Evolutionary conservation across 2,888 invertebrate species (phyloP).

Genomic region (Sialis fuliginosa): DNA sequence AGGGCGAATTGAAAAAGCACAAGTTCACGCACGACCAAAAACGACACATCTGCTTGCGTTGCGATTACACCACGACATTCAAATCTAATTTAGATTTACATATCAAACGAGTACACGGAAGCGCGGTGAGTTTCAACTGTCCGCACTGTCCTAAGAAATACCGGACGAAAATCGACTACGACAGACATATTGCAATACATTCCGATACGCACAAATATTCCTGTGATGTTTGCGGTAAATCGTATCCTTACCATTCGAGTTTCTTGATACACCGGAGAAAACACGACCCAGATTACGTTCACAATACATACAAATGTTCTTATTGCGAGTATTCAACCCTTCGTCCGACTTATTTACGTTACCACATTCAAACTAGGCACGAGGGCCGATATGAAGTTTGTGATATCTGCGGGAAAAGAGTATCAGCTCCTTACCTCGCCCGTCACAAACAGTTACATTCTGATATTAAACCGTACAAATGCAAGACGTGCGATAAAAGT

Average conservation of each 20-base stretch:
- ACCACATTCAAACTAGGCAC: slow-evolving; percentile 1
- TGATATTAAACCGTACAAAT: slow-evolving; percentile 1
- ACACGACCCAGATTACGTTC: slow-evolving; percentile 3
- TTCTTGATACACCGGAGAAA: slow-evolving; percentile 2
- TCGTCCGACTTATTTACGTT: slow-evolving; percentile 5
- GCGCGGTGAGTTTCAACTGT: not conserved
- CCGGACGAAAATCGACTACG: slow-evolving; percentile 1
- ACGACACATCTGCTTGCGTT: slow-evolving; percentile 5
- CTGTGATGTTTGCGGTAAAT: slow-evolving; percentile 22
- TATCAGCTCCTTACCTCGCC: not conserved
- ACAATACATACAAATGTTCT: slow-evolving; percentile 9
- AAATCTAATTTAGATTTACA: slow-evolving; percentile 8
- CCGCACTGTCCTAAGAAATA: slow-evolving; percentile 5
- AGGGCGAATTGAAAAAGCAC: slow-evolving; percentile 8
- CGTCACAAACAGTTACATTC: slow-evolving; percentile 2
- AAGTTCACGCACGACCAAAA: slow-evolving; percentile 6
- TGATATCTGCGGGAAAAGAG: slow-evolving; percentile 4
- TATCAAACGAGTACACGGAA: slow-evolving; percentile 1
- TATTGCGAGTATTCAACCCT: slow-evolving; percentile 2
- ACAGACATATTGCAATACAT: slow-evolving; percentile 1
- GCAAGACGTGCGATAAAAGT: slow-evolving; percentile 3
- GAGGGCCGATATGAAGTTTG: not conserved
- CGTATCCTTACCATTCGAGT: slow-evolving; percentile 11
- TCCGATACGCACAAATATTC: slow-evolving; percentile 15
- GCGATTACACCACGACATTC: slow-evolving; percentile 7